A percentile compares a stretch with the other conserved stretches of the same genome.
Evolutionary conservation across 2,113 vertebrate species (phyloP).

Genomic region (Xenopus laevis): DNA sequence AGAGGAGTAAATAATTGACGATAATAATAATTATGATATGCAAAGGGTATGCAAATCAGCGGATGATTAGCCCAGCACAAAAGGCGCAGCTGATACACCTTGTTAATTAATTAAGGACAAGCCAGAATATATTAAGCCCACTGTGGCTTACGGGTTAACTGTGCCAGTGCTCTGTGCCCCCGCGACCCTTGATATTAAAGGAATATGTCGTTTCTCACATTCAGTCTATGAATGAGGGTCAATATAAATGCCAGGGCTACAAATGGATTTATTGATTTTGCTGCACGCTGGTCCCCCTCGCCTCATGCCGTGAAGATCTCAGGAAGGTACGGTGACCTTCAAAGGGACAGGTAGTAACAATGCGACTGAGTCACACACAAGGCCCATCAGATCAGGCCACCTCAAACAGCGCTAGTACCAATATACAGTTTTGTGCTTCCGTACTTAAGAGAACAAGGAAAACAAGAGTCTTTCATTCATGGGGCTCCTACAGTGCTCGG

Average conservation of each 20-base stretch:
- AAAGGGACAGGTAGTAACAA: constrained; percentile 35
- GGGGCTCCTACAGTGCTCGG: constrained; percentile 54
- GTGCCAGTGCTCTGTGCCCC: too few species aligned
- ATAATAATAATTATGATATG: too few species aligned
- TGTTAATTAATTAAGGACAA: too few species aligned
- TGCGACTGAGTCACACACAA: constrained; percentile 45
- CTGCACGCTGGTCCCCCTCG: background rate
- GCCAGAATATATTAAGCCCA: too few species aligned
- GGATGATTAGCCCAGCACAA: too few species aligned
- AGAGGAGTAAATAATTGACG: too few species aligned
- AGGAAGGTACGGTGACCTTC: constrained; percentile 27
- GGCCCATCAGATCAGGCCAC: constrained; percentile 49
- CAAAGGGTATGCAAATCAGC: too few species aligned
- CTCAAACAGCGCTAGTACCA: constrained; percentile 47
- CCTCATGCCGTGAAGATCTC: background rate
- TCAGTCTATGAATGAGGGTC: background rate
- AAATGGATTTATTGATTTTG: background rate
- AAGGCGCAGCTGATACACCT: too few species aligned
- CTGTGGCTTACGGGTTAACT: too few species aligned
- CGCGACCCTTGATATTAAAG: too few species aligned
- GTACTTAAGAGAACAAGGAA: constrained; percentile 48
- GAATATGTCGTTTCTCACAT: background rate
- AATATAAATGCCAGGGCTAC: background rate
- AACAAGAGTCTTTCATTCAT: constrained; percentile 58
- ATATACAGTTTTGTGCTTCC: constrained; percentile 61